Percentiles rank a stretch among this genome's conserved stretches.
Evolutionary conservation across 2,888 invertebrate genomes (phyloP).

Genomic region (Nemapogon koenigi): DNA sequence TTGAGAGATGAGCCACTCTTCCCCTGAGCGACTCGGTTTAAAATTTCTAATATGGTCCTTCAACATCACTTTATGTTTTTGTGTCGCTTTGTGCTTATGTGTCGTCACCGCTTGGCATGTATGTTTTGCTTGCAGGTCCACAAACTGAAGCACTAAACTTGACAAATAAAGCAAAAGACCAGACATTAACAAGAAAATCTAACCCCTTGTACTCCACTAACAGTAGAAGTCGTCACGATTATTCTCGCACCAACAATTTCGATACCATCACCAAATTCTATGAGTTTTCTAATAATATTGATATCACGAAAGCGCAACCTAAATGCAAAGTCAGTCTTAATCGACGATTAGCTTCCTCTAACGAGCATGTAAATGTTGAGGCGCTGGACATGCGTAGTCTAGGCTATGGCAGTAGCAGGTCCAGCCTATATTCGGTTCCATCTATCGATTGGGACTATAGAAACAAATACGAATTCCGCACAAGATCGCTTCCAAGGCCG

Average conservation of each 20-base stretch:
- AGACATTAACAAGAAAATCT: background rate
- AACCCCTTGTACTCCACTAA: background rate
- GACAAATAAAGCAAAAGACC: background rate
- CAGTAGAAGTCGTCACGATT: slow-evolving; percentile 20
- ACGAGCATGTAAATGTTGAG: slow-evolving; percentile 15
- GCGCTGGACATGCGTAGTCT: slow-evolving; percentile 20
- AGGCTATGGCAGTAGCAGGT: slow-evolving; percentile 30
- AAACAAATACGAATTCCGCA: slow-evolving; percentile 29
- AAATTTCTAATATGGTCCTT: no score
- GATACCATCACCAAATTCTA: slow-evolving; percentile 32
- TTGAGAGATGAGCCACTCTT: no score
- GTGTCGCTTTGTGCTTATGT: no score
- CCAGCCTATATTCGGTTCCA: slow-evolving; percentile 42
- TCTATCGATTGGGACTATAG: slow-evolving; percentile 47
- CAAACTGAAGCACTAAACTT: background rate
- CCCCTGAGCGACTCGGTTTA: no score
- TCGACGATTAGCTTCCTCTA: slow-evolving; percentile 21
- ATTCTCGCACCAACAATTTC: slow-evolving; percentile 36
- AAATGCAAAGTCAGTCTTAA: slow-evolving; percentile 45
- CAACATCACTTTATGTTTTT: no score
- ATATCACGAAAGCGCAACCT: slow-evolving; percentile 23
- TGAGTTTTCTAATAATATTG: slow-evolving; percentile 21
- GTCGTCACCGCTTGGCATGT: no score
- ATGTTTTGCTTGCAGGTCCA: background rate
- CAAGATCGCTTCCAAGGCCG: slow-evolving; percentile 34